Evolutionary conservation across 2,797 vertebrate species (phyloP).

Genomic region (Helarctos malayanus): DNA sequence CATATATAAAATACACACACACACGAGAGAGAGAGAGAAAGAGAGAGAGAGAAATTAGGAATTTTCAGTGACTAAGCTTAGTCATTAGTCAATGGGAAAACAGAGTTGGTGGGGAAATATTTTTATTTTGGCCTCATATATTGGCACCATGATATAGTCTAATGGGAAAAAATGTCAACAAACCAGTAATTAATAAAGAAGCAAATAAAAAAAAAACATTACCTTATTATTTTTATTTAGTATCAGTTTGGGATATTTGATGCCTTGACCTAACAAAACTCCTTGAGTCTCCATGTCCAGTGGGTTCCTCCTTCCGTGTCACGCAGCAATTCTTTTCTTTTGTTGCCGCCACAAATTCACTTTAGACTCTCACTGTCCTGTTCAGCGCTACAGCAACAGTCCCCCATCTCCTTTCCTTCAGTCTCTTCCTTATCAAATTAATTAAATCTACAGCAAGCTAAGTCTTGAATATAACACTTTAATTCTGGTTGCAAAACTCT

Average conservation of each 20-base stretch:
- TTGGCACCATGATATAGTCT: neutral
- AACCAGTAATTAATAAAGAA: neutral
- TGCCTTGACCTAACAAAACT: neutral
- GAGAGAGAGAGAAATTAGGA: neutral
- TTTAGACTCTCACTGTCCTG: neutral
- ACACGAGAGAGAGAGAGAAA: no score
- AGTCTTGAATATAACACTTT: slow-evolving; percentile 42
- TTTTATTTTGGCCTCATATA: neutral
- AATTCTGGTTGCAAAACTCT: slow-evolving; percentile 47
- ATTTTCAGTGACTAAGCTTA: neutral
- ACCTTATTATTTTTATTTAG: neutral
- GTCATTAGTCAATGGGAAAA: neutral
- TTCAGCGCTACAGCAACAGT: neutral
- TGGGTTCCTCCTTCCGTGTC: neutral
- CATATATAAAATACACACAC: no score
- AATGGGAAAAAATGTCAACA: neutral
- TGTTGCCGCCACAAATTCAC: neutral
- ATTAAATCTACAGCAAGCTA: neutral
- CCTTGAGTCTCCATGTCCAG: neutral
- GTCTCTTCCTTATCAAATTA: slow-evolving; percentile 2
- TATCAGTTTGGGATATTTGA: neutral
- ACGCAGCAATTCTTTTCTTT: neutral
- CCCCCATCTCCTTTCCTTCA: neutral
- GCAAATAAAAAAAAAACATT: neutral
- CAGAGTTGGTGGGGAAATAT: neutral